Conservation (phyloP, 2,113 vertebrate genomes). For the Gymnogyps californianus region DNA sequence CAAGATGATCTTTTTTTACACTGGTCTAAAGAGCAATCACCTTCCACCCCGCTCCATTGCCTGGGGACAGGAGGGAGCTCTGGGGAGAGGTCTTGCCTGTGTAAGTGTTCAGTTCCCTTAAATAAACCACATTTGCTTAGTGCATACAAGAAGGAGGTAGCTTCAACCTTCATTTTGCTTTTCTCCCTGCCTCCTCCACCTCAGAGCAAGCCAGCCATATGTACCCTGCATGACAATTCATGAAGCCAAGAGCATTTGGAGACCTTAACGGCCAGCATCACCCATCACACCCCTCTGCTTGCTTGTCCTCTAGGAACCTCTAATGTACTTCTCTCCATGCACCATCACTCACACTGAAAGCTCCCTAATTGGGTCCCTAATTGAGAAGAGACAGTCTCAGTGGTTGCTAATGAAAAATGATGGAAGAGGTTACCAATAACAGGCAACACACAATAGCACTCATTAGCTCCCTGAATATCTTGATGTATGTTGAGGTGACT, state of each 20-base stretch:
- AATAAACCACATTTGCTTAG: background rate
- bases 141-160: background rate
- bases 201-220: background rate
- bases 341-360: background rate
- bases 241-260: background rate
- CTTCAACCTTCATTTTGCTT: background rate
- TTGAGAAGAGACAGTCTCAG: background rate
- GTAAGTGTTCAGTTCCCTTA: background rate
- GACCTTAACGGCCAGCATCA: background rate
- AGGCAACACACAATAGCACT: background rate
- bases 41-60: background rate
- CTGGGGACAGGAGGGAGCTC: background rate
- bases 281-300: background rate
- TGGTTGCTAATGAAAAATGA: background rate
- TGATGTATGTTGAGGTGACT: background rate
- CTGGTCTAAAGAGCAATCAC: background rate
- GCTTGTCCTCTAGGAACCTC: background rate
- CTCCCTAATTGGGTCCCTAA: background rate
- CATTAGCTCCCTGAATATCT: background rate
- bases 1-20: rapidly evolving
- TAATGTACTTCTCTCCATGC: background rate
- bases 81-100: background rate
- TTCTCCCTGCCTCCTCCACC: background rate
- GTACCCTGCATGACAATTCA: background rate
- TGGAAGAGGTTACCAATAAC: background rate